Evolutionary conservation across 64 coral and sea anemone genomes (phyloP), one percentile per base, ranked within the genome.

Genomic region (Anthopleura sola): DNA sequence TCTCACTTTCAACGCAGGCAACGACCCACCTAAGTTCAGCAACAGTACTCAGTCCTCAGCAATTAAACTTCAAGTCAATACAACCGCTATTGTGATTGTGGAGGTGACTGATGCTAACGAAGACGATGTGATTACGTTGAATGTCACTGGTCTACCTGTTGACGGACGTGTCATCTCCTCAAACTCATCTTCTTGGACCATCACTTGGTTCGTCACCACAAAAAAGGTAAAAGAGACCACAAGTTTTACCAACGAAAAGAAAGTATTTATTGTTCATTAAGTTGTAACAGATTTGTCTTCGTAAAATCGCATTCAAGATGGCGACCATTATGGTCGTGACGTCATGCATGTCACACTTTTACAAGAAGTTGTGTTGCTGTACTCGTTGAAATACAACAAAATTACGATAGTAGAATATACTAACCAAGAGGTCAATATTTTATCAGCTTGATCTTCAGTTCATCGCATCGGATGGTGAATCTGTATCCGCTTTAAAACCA

Each of bases 1-100:
- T 26, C 0, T 23, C 21, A 62, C 17, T 62, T n/a, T 24, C 1
- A 62, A 62, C 21, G 11, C 24, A 86, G 85, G 71, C 68, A 86
- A 86, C 26, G 66, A 75, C 19, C 85, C 85, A 34, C 85, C 84
- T 66, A 86, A 75, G 68, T 76, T 86, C 44, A 48, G 20, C 19
- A 86, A 47, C 85, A 44, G n/a, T 18, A n/a, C n/a, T n/a, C n/a
- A n/a, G n/a, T 86, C 85, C 5, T 16, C 33, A 2, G 62, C 6
- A 28, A 75, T 86, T 14, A 33, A 75, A 19, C 60, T 31, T n/a
- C 39, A 24, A 32, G 29, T 86, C 28, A 34, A 86, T 50, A 19
- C 55, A 86, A 86, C 48, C 21, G n/a, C 24, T 11, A 74, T 3
- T 29, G 66, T 85, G 33, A 37, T 26, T 39, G 55, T 85, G 38